Evolutionary conservation across 2,797 vertebrate genomes (phyloP).

Genomic region (Natrix natrix): DNA sequence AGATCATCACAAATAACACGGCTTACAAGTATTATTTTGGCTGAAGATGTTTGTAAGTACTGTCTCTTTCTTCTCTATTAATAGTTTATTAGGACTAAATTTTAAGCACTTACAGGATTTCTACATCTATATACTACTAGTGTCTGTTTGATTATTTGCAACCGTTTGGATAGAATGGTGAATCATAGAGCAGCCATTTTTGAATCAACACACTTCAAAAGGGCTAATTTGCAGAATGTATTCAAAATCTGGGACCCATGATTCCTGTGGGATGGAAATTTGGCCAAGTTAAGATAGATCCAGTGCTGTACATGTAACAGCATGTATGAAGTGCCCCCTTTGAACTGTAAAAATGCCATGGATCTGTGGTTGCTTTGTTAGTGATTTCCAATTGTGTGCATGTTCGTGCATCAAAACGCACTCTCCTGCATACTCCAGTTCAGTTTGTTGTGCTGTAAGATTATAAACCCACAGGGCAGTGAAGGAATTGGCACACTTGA

Average conservation of each 20-base stretch:
- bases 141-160: neutral
- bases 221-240: neutral
- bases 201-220: neutral
- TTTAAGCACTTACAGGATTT: neutral
- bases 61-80: neutral
- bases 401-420: neutral
- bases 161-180: neutral
- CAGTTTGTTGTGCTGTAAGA: neutral
- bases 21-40: conserved; percentile 92
- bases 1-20: conserved; percentile 81
- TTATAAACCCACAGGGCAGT: neutral
- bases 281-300: neutral
- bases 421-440: neutral
- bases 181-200: neutral
- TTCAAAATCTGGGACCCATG: neutral
- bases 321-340: neutral
- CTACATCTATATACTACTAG: neutral
- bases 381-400: neutral
- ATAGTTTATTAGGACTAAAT: neutral
- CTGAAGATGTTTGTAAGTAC: conserved; percentile 87
- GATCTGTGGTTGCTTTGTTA: neutral
- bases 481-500: no score
- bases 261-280: neutral
- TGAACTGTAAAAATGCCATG: neutral
- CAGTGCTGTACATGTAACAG: neutral